phyloP scores from a whole-genome alignment of 2,113 vertebrate genomes.

The Oriolus oriolus region DNA sequence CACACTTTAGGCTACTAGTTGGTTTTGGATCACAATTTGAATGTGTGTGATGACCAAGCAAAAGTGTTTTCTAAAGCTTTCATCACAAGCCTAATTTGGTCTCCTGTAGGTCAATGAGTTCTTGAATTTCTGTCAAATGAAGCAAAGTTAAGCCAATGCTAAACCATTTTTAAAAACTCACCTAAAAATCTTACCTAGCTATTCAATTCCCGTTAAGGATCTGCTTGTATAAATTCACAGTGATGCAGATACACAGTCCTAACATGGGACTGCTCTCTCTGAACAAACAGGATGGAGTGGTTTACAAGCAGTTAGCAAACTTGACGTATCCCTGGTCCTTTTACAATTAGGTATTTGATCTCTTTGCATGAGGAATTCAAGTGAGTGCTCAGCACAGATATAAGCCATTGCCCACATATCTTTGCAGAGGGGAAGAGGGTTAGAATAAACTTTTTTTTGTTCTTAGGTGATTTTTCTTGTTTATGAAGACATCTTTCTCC shows the following conservation, averaged over 20 bases:
- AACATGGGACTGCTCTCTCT: neutral
- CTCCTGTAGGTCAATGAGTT: constrained; percentile 25
- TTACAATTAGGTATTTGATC: neutral
- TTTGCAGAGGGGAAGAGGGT: neutral
- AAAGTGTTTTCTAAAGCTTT: neutral
- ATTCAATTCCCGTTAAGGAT: neutral
- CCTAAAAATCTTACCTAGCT: neutral
- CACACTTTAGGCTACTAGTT: neutral
- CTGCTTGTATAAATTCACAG: neutral
- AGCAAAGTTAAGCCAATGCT: constrained; percentile 10
- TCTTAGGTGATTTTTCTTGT: neutral
- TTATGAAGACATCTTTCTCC: neutral
- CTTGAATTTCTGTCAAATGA: constrained; percentile 29
- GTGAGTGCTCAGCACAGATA: neutral
- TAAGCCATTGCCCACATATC: neutral
- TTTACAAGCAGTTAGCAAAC: neutral
- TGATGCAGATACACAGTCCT: neutral
- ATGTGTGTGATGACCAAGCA: neutral
- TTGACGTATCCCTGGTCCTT: neutral
- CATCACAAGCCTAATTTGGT: constrained; percentile 1
- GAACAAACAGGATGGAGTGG: neutral
- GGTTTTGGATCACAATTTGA: neutral
- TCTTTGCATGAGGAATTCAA: neutral
- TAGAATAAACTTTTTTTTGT: neutral
- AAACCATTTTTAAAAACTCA: constrained; percentile 8